Conservation (phyloP, 2,113 vertebrate species). For the Lepus europaeus region DNA sequence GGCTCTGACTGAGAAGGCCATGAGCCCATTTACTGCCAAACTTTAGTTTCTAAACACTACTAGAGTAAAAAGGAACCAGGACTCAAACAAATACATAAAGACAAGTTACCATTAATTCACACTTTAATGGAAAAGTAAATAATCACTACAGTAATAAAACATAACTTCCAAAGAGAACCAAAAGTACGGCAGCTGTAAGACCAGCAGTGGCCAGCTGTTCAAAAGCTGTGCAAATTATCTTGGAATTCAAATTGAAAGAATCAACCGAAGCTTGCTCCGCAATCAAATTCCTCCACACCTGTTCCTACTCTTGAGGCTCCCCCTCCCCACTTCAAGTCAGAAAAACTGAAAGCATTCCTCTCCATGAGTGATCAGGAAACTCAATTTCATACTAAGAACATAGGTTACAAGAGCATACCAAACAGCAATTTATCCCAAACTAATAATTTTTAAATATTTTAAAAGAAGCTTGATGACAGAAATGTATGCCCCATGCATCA, state of each 20-base stretch:
- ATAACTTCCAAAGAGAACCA: conserved; percentile 35
- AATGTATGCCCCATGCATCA: background rate
- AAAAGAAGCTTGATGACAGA: background rate
- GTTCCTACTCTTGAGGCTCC: background rate
- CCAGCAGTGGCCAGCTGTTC: conserved; percentile 44
- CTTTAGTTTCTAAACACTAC: background rate
- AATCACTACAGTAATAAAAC: conserved; percentile 29
- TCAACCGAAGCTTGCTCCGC: background rate
- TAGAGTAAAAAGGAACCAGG: background rate
- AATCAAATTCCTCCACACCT: conserved; percentile 22
- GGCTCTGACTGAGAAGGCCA: background rate
- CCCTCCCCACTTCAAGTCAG: background rate
- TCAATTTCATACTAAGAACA: conserved; percentile 40
- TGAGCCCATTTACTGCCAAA: background rate
- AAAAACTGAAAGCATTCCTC: conserved; percentile 46
- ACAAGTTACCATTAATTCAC: conserved; percentile 27
- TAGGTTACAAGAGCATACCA: background rate
- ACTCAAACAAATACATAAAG: background rate
- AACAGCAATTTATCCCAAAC: conserved; percentile 24
- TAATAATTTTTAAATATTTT: background rate
- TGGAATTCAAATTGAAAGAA: background rate
- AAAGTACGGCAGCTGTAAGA: conserved; percentile 51
- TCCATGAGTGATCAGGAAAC: conserved; percentile 2
- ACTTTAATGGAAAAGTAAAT: background rate
- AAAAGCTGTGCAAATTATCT: conserved; percentile 36